Evolutionary conservation across 1,140 invertebrate species (phyloP).

Genomic region (Trinorchestia longiramus): DNA sequence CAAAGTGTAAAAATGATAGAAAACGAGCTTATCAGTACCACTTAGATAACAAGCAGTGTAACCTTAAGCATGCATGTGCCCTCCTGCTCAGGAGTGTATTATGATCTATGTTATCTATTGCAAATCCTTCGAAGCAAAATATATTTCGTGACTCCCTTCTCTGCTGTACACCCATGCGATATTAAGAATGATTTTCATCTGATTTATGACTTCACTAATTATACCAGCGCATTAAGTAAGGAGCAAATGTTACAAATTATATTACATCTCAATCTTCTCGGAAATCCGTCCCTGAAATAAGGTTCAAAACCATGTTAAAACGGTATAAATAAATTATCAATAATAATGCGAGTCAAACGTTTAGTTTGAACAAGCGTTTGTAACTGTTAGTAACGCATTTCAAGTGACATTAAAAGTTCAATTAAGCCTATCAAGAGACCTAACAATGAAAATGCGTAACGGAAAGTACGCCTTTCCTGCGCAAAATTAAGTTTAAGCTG

Average conservation of each 20-base stretch:
- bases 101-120: too few relatives aligned
- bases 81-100: too few relatives aligned
- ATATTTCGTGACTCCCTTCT: too few relatives aligned
- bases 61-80: not conserved
- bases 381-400: not conserved
- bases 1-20: not conserved
- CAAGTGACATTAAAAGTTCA: not conserved
- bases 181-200: too few relatives aligned
- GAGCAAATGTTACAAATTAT: too few relatives aligned
- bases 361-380: not conserved
- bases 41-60: not conserved
- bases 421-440: not conserved
- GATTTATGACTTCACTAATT: too few relatives aligned
- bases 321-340: not conserved
- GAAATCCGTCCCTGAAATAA: too few relatives aligned
- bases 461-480: not conserved
- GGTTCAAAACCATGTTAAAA: not conserved
- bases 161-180: too few relatives aligned
- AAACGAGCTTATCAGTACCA: not conserved
- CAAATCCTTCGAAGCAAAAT: too few relatives aligned
- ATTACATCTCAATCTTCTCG: too few relatives aligned
- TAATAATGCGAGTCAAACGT: not conserved
- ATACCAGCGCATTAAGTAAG: too few relatives aligned
- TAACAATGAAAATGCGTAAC: not conserved
- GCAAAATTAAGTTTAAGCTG: not conserved